Base-by-base conservation (phyloP, 2,113 vertebrate species). In the Clarias macrocephalus region DNA sequence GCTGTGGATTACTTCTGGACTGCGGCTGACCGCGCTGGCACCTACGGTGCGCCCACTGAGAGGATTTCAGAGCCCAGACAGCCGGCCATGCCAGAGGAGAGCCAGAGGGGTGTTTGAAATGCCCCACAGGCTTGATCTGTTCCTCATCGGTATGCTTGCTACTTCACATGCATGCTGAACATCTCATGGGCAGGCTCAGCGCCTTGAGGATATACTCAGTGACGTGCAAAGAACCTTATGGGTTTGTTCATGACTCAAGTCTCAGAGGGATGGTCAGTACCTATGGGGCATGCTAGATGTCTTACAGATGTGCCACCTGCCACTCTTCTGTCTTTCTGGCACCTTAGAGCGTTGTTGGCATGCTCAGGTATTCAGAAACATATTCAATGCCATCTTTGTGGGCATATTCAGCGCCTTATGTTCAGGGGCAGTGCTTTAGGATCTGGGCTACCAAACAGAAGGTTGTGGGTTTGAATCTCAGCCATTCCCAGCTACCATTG, bases 1-100 rank as follows among this genome's bases (percentile, higher is more conserved):
- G 91, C 92, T 93, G 91, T 94, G 95, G 95, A 94, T 95, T 94
- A 95, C 94, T 93, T 94, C 91, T 94, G 94, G 93, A 94, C 92
- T 90, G 93, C 93, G 91, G 94, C 93, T 90, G 93, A 91, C 91
- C 89, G 93, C 93, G 92, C 93, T 95, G 94, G 89, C 89, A 88
- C 65, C 84, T 73, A 88, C 66, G 79, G 89, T 88, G 89, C 75
- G 90, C 90, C 91, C 92, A 94, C 93, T 94, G 92, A 93, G 88
- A 94, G 94, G 93, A 94, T 94, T 94, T 94, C 91, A 92, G 91
- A 82, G 90, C 93, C 90, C 89, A 92, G 83, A 91, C 92, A 90
- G 73, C 25, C 57, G 42, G 48, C 65, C 75, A 37, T 85, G 83
- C 90, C 89, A 65, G 82, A 88, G 88, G 54, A 83, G 60, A 82